Evolutionary conservation across 2,113 vertebrate genomes (phyloP).

Genomic region (Uria lomvia): DNA sequence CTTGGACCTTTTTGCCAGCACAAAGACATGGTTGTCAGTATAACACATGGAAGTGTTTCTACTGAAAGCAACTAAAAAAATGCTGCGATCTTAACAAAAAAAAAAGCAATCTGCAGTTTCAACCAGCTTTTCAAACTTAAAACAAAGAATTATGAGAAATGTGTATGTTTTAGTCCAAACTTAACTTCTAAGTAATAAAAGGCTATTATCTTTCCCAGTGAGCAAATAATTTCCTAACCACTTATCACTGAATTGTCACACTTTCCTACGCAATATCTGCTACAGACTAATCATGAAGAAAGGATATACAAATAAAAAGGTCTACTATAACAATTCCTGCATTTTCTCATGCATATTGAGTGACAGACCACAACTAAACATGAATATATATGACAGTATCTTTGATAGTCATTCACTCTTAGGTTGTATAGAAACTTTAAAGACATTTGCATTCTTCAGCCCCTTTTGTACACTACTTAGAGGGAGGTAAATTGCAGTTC

Average conservation of each 20-base stretch:
- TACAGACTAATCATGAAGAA: not conserved
- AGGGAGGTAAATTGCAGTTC: not conserved
- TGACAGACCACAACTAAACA: not conserved
- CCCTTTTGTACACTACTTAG: not conserved
- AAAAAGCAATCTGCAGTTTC: not conserved
- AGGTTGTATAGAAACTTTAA: not conserved
- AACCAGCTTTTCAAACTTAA: not conserved
- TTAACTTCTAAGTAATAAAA: not conserved
- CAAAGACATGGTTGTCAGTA: not conserved
- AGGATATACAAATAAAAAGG: not conserved
- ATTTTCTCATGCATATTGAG: not conserved
- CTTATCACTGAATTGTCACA: not conserved
- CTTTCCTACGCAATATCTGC: not conserved
- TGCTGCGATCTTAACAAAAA: not conserved
- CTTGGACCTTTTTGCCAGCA: not conserved
- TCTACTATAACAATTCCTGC: not conserved
- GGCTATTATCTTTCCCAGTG: not conserved
- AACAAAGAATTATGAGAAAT: not conserved
- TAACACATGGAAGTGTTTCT: not conserved
- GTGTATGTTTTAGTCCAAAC: not conserved
- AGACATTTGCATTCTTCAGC: not conserved
- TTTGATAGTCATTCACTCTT: not conserved
- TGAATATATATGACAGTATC: not conserved
- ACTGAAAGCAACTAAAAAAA: not conserved
- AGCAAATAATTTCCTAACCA: not conserved